Evolutionary conservation across 2,113 vertebrate genomes (phyloP).

Genomic region (Chloroceryle aenea): DNA sequence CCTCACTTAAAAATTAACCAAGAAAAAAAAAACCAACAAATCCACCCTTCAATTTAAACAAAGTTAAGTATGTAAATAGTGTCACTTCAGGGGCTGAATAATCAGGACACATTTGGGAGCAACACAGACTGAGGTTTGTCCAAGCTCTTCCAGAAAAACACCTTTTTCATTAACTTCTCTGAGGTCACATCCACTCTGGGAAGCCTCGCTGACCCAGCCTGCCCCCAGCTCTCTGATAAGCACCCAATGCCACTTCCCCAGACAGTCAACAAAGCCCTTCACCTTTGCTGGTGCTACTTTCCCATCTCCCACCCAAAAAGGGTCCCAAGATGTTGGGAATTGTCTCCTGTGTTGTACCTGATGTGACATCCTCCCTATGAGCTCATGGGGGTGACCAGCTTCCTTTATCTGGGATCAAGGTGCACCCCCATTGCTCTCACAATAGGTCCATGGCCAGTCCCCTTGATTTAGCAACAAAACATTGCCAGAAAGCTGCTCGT

Average conservation of each 20-base stretch:
- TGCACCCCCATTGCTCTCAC: not conserved
- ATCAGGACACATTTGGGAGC: not conserved
- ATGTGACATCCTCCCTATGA: no score
- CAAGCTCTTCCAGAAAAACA: not conserved
- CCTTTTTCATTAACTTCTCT: not conserved
- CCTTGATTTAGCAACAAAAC: not conserved
- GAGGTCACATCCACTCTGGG: not conserved
- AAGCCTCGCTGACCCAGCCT: not conserved
- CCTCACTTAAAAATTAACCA: not conserved
- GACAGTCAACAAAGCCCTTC: no score
- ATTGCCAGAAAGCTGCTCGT: not conserved
- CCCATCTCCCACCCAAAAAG: not conserved
- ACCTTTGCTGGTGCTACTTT: not conserved
- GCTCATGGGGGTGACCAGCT: not conserved
- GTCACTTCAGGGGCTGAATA: not conserved
- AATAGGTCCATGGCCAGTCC: rapidly evolving
- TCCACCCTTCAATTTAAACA: not conserved
- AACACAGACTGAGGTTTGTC: not conserved
- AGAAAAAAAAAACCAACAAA: not conserved
- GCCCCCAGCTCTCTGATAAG: not conserved
- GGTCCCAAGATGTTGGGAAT: not conserved
- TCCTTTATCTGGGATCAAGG: not conserved
- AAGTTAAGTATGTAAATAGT: not conserved
- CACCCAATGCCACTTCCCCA: not conserved
- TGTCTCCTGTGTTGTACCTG: not conserved